Evolutionary conservation across 2,113 vertebrate genomes (phyloP), one percentile per base, ranked within the genome.

Genomic region (Perca schrenkii): DNA sequence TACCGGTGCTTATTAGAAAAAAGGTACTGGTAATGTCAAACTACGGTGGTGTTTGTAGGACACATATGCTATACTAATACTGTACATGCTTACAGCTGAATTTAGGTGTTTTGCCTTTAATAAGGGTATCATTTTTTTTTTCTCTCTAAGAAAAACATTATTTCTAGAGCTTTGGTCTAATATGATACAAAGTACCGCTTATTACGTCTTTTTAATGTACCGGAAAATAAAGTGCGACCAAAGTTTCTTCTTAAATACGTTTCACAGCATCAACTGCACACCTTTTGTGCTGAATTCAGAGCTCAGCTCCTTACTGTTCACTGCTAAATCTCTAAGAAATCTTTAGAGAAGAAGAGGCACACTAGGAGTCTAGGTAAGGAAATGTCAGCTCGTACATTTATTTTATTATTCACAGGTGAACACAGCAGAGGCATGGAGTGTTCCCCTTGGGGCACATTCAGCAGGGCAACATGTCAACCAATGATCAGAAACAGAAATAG

Each of bases 331-430:
- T n/a, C 12, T 49, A 16, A 28, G 46, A 60, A 13, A 6, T 22
- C 4, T 61, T 65, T 12, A 10, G 19, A 54, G 22, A 85, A 36
- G 16, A 85, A 58, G 1, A 67, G 49, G 75, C 12, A 79, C 63
- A 17, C n/a, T 69, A 64, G 25, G 57, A 64, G 57, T 70, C 46
- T 16, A 72, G 40, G 66, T 88, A 86, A 77, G 69, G 79, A 88
- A 88, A 79, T 80, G 61, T 90, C 82, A 88, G 77, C 66, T 86
- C 71, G 21, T 83, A 87, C 87, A 91, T 91, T 90, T 90, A 86
- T 92, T 91, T 80, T 63, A 77, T 85, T 91, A 67, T 84, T 87
- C 85, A 90, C 87, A 86, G 77, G 78, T 84, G 77, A 84, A 89
- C 84, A 90, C 86, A 88, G 79, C 79, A 68, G 77, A 89, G 77